Base-by-base conservation (phyloP, 2,797 vertebrate genomes). In the Lacerta bilineata region DNA sequence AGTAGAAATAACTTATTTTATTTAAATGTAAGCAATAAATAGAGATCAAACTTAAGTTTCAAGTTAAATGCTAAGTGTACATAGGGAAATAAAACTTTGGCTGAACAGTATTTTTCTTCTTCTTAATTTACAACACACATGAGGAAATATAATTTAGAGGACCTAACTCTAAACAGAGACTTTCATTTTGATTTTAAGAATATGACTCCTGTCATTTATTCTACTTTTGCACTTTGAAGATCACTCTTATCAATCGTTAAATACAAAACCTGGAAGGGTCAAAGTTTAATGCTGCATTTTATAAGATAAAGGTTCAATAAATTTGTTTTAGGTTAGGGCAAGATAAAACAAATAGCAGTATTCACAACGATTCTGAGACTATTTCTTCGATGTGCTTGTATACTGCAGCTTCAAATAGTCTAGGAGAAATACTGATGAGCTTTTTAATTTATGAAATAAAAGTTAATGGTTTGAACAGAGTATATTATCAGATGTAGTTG, bases 11-110 rank as follows among this genome's bases (percentile, higher is more conserved):
- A 97, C 95, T 95, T 95, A 95, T 96, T 96, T 96, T 95, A 96
- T 96, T 97, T 97, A 96, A 95, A 96, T 96, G 96, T 96, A 96
- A 97, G 97, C 97, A 97, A 97, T 97, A 97, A 96, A 93, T 94
- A 95, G 82, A 86, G 91, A 93, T 96, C 81, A 87, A 94, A 93
- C 87, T 96, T 95, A 94, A 93, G 88, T 95, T 96, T 96, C 95
- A 93, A 92, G 90, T 95, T 96, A 95, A 94, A 91, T 94, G 93
- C 72, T 69, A 91, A 93, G 71, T 90, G 84, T 90, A 88, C 94
- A 92, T 91, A 93, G 90, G 91, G 95, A 95, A 95, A 89, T 96
- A 88, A 88, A 94, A 91, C 90, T 83, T 93, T 92, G 90, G 93
- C 82, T 69, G 64, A 89, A 85, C 90, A 95, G 92, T 94, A 88